Conservation (phyloP, 2,888 invertebrate species). For the Antheraea assamensis region DNA sequence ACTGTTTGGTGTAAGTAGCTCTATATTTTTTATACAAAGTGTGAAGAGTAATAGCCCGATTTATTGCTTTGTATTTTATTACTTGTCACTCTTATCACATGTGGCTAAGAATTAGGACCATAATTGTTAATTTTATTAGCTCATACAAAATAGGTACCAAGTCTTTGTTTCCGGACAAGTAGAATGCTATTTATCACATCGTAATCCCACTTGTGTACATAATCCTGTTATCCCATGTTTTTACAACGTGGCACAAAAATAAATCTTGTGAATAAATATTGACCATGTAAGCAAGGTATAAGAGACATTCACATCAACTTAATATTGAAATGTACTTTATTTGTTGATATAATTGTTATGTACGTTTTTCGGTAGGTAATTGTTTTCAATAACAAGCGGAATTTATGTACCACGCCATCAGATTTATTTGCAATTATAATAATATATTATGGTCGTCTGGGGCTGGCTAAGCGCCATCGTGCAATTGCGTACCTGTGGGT, state of each 20-base stretch:
- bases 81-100: no score
- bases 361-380: not conserved
- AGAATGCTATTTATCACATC: not conserved
- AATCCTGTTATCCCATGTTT: not conserved
- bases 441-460: conserved; percentile 34
- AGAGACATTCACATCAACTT: not conserved
- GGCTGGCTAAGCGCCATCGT: conserved; percentile 59
- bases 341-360: no score
- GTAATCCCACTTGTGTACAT: not conserved
- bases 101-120: not conserved
- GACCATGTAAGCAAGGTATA: not conserved
- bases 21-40: not conserved
- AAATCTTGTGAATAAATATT: not conserved
- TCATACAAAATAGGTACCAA: not conserved
- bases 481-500: conserved; percentile 31
- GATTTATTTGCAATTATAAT: not conserved
- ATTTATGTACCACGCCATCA: not conserved
- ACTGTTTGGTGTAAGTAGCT: no score
- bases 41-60: not conserved
- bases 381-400: not conserved
- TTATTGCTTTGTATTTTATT: not conserved
- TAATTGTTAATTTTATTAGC: not conserved
- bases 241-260: not conserved
- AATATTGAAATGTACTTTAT: no score
- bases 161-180: not conserved